Percentiles rank a stretch among this genome's conserved stretches.
Conservation (phyloP, 2,113 vertebrate genomes). For the Manacus vitellinus region DNA sequence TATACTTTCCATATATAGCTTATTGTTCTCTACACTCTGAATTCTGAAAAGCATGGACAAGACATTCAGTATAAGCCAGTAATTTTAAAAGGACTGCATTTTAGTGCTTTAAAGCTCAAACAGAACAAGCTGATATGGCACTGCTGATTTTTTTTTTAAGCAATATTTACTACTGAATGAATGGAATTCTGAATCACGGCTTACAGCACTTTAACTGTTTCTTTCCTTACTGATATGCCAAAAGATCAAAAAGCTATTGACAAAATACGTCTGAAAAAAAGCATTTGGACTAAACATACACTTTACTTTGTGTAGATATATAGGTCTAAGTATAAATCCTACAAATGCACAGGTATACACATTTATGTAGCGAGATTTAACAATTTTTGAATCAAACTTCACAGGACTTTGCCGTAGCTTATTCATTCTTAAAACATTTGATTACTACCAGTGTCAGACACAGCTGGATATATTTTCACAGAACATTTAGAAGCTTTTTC, state of each 20-base stretch:
- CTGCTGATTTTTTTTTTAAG: neutral
- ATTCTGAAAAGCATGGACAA: neutral
- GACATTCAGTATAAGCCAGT: neutral
- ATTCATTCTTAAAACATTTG: neutral
- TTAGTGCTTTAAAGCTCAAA: neutral
- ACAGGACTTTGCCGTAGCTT: neutral
- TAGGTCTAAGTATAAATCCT: neutral
- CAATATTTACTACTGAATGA: neutral
- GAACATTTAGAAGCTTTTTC: neutral
- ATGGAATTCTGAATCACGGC: neutral
- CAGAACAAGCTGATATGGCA: neutral
- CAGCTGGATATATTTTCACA: neutral
- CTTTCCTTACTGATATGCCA: neutral
- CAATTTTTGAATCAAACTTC: neutral
- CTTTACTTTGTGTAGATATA: neutral
- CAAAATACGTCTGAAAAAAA: neutral
- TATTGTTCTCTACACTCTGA: neutral
- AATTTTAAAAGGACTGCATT: neutral
- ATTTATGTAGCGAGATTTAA: neutral
- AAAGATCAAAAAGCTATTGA: neutral
- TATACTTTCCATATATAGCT: neutral
- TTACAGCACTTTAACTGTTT: neutral
- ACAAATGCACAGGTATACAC: neutral
- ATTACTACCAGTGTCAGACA: neutral
- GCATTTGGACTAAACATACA: neutral